Evolutionary conservation across 2,113 vertebrate species (phyloP).

Genomic region (Paraplagusia blochii): DNA sequence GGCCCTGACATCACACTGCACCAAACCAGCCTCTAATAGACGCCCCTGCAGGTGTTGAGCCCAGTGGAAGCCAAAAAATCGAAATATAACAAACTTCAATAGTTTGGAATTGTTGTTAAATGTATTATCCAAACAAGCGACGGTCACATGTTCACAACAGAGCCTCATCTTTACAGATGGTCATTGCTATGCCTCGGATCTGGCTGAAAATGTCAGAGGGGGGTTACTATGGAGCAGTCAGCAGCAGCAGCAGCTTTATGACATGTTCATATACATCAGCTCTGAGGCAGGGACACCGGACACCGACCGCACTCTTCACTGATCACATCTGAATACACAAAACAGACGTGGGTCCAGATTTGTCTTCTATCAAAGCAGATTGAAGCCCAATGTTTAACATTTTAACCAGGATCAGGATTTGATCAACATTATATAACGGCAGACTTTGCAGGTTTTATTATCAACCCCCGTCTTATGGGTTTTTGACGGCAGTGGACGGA

Average conservation of each 20-base stretch:
- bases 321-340: constrained; percentile 71
- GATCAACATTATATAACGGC: constrained; percentile 29
- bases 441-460: not conserved
- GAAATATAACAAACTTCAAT: too few relatives aligned
- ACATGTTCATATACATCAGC: constrained; percentile 53
- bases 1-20: too few relatives aligned
- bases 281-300: constrained; percentile 29
- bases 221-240: constrained; percentile 47
- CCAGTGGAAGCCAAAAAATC: too few relatives aligned
- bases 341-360: constrained; percentile 25
- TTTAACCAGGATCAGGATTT: constrained; percentile 29
- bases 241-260: constrained; percentile 22
- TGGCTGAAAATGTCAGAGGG: constrained; percentile 34
- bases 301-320: constrained; percentile 44
- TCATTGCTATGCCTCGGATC: constrained; percentile 18
- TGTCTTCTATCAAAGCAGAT: constrained; percentile 16
- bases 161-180: constrained; percentile 11
- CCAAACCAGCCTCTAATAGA: too few relatives aligned
- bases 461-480: constrained; percentile 1
- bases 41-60: too few relatives aligned
- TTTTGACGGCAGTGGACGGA: not conserved
- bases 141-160: not conserved
- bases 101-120: too few relatives aligned
- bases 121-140: not conserved
- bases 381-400: constrained; percentile 14